phyloP scores from a whole-genome alignment of 30 jellyfish, hydroid and myxozoan species.

The Turritopsis rubra region DNA sequence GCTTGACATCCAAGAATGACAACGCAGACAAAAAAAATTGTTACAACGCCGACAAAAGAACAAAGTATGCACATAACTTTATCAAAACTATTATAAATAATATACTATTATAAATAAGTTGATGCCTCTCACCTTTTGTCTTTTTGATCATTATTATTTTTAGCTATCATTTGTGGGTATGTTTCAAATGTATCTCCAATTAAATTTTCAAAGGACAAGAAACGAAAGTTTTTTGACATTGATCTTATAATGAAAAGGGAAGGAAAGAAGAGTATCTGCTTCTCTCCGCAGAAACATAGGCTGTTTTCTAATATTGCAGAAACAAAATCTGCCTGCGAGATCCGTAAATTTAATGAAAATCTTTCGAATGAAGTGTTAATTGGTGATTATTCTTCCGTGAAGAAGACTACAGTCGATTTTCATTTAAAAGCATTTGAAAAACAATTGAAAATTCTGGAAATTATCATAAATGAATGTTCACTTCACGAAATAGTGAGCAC shows the following conservation, averaged over 20 bases:
- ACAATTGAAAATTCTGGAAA: not conserved
- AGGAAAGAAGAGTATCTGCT: not conserved
- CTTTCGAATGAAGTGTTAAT: not conserved
- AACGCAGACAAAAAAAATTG: no score
- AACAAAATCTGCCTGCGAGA: no score
- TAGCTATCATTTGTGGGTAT: conserved; percentile 3
- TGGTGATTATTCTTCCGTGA: not conserved
- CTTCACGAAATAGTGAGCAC: not conserved
- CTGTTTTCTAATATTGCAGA: no score
- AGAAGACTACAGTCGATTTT: conserved; percentile 2
- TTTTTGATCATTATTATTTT: no score
- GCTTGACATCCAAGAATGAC: no score
- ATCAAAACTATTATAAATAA: no score
- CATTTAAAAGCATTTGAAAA: not conserved
- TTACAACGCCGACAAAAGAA: no score
- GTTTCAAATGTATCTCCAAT: not conserved
- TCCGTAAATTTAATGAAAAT: no score
- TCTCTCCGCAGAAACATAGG: not conserved
- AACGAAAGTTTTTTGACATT: not conserved
- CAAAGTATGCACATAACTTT: no score
- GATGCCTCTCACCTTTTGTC: no score
- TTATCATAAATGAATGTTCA: not conserved
- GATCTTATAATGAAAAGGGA: not conserved
- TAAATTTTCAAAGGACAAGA: not conserved
- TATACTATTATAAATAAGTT: no score